Conservation (phyloP, 1,140 invertebrate genomes). For the Papilio glaucus region DNA sequence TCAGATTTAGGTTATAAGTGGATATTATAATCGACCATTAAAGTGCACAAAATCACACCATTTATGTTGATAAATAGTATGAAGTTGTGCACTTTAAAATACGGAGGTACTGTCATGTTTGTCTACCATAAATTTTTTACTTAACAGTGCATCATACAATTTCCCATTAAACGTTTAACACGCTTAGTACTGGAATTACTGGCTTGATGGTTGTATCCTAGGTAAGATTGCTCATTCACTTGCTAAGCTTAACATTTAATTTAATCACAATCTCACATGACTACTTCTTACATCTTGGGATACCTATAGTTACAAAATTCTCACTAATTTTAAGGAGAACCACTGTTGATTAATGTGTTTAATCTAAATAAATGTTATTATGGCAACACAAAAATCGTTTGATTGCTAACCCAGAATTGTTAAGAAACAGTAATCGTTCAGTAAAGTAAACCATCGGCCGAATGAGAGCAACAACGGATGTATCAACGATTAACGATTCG, state of each 20-base stretch:
- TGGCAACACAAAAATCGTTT: constrained; percentile 9
- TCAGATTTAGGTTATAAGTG: not conserved
- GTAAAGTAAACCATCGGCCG: constrained; percentile 16
- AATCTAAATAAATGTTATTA: constrained; percentile 18
- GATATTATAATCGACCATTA: no score
- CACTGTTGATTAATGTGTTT: not conserved
- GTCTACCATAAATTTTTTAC: not conserved
- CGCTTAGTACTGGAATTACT: no score
- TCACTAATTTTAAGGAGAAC: not conserved
- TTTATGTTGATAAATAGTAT: no score
- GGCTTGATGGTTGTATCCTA: no score
- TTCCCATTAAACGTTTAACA: no score
- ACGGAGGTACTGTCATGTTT: no score
- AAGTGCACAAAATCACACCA: no score
- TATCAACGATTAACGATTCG: constrained; percentile 37
- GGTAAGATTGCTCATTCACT: no score
- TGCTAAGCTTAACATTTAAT: no score
- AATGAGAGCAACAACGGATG: constrained; percentile 36
- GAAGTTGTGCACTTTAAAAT: no score
- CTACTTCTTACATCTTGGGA: not conserved
- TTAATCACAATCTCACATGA: no score
- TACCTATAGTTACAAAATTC: not conserved
- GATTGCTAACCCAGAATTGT: constrained; percentile 33
- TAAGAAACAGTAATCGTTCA: constrained; percentile 20
- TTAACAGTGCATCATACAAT: not conserved